Percentiles rank a stretch among this genome's conserved stretches.
phyloP scores from a whole-genome alignment of 2,888 invertebrate genomes.

The Eutolmus rufibarbis region DNA sequence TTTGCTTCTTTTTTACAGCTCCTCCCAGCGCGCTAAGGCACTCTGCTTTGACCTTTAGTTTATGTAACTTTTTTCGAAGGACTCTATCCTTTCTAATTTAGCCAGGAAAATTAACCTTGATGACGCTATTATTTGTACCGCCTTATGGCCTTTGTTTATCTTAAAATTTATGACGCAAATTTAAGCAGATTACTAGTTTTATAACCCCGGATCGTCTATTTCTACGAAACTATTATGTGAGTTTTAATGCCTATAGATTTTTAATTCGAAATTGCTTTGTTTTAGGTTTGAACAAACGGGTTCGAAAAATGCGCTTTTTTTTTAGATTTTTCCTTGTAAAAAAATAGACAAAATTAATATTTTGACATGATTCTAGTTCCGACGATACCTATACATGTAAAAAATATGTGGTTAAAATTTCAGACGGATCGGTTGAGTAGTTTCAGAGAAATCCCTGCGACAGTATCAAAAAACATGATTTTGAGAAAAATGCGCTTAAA shows the following conservation, averaged over 20 bases:
- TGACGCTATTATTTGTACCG: background rate
- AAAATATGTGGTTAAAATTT: too few relatives aligned
- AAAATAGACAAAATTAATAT: too few relatives aligned
- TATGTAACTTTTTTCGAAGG: background rate
- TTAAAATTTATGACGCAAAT: background rate
- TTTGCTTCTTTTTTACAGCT: background rate
- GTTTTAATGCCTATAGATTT: background rate
- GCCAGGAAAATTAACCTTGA: background rate
- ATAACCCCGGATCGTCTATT: background rate
- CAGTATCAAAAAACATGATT: too few relatives aligned
- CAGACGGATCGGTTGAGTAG: too few relatives aligned
- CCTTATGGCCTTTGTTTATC: background rate
- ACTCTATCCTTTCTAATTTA: background rate
- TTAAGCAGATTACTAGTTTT: background rate
- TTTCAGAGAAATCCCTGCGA: too few relatives aligned
- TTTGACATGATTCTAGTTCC: too few relatives aligned
- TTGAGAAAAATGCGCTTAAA: too few relatives aligned
- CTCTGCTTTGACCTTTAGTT: background rate
- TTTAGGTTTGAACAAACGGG: too few relatives aligned
- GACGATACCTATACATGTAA: too few relatives aligned
- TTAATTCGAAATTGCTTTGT: background rate
- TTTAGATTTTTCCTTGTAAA: too few relatives aligned
- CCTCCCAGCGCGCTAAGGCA: background rate
- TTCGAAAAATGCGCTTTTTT: too few relatives aligned
- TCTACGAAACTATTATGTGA: background rate